Conservation (phyloP, 2,113 vertebrate genomes). For the Tricholaema leucomelas region DNA sequence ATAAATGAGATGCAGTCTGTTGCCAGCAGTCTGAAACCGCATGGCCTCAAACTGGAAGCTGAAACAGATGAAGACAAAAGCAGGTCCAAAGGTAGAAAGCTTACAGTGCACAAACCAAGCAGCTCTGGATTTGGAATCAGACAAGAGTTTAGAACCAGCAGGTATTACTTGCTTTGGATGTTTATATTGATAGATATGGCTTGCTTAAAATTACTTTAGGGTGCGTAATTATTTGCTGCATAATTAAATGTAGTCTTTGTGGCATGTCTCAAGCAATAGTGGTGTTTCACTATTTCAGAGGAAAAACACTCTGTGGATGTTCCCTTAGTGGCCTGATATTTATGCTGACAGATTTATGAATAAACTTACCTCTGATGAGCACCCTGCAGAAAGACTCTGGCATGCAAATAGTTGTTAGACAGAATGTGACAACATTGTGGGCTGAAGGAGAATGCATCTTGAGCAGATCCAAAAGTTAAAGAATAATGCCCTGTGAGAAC, state of each 20-base stretch:
- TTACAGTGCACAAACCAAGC: background rate
- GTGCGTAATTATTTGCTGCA: background rate
- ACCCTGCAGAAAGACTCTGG: background rate
- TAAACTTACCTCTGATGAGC: background rate
- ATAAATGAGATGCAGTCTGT: background rate
- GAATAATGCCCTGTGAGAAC: background rate
- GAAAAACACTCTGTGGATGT: background rate
- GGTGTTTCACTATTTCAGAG: background rate
- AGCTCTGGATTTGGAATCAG: slow-evolving; percentile 19
- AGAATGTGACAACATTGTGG: background rate
- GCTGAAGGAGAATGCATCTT: background rate
- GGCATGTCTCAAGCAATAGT: background rate
- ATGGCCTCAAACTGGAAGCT: slow-evolving; percentile 41
- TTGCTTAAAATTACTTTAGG: background rate
- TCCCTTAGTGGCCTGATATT: background rate
- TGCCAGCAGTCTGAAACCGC: slow-evolving; percentile 48
- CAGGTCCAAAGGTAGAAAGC: slow-evolving; percentile 42
- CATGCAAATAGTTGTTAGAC: background rate
- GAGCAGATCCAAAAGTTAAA: background rate
- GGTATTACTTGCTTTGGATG: slow-evolving; percentile 15
- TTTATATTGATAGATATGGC: background rate
- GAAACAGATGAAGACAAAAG: slow-evolving; percentile 62
- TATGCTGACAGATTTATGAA: background rate
- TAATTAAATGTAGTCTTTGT: background rate
- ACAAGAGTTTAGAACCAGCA: background rate